phyloP scores from a whole-genome alignment of 2,888 invertebrate genomes.

The Panopea generosa region DNA sequence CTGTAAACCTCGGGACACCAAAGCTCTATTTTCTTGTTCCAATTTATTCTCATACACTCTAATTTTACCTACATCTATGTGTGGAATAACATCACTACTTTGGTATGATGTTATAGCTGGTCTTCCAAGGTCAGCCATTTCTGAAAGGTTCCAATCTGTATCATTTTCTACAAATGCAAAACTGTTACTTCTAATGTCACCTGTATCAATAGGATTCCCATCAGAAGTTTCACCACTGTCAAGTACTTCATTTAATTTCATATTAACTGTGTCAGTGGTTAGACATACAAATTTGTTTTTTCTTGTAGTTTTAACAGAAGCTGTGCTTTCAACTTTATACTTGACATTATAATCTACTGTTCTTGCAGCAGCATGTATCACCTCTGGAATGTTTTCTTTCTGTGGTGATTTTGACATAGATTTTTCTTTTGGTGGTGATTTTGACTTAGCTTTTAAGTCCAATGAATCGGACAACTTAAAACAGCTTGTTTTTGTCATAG shows the following conservation, averaged over 20 bases:
- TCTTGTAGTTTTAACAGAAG: not conserved
- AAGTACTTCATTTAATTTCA: not conserved
- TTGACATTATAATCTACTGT: no score
- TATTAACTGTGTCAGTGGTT: slow-evolving; percentile 1
- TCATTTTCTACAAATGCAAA: not conserved
- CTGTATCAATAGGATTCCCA: no score
- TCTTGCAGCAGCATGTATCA: not conserved
- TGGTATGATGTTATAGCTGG: slow-evolving; percentile 2
- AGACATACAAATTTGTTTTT: not conserved
- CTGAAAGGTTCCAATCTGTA: not conserved
- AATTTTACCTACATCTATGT: slow-evolving; percentile 35
- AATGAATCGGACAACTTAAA: no score
- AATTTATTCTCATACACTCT: slow-evolving; percentile 47
- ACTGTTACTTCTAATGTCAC: no score
- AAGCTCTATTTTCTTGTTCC: slow-evolving; percentile 39
- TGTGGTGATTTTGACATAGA: slow-evolving; percentile 6
- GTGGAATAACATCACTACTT: no score
- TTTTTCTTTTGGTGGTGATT: slow-evolving; percentile 1
- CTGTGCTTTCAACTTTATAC: slow-evolving; percentile 2
- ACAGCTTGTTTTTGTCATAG: no score
- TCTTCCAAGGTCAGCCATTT: slow-evolving; percentile 4
- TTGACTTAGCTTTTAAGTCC: slow-evolving; percentile 4
- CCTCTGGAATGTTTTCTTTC: not conserved
- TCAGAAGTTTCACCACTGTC: no score
- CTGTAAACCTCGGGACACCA: not conserved